A percentile compares a stretch with the other conserved stretches of the same genome.
phyloP scores from a whole-genome alignment of 1,140 invertebrate genomes.

The Cheumatopsyche charites region DNA sequence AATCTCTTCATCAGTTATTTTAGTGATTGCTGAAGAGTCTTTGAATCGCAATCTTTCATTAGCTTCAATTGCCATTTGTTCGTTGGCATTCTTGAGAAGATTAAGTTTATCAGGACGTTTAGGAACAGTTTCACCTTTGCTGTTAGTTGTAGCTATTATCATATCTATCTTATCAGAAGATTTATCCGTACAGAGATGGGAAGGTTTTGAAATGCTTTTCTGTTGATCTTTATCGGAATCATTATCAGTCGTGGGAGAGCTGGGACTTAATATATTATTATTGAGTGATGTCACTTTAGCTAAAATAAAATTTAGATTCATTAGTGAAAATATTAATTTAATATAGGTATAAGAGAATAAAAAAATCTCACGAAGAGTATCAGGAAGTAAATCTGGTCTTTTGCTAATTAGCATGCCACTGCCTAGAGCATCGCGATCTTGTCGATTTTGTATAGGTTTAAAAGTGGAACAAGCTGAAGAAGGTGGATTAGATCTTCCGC shows the following conservation, averaged over 20 bases:
- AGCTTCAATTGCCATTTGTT: conserved; percentile 41
- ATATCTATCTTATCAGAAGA: conserved; percentile 46
- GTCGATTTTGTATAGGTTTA: conserved; percentile 55
- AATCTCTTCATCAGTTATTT: conserved; percentile 42
- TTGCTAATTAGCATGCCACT: conserved; percentile 63
- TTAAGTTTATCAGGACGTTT: conserved; percentile 61
- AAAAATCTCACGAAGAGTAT: conserved; percentile 66
- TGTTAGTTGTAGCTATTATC: conserved; percentile 61
- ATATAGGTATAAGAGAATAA: not conserved
- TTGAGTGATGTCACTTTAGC: conserved; percentile 60
- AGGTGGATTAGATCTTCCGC: conserved; percentile 51
- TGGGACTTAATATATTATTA: conserved; percentile 61
- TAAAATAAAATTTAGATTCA: conserved; percentile 35
- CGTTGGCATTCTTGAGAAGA: conserved; percentile 58
- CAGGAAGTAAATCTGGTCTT: conserved; percentile 69
- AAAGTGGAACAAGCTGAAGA: conserved; percentile 63
- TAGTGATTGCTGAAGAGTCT: conserved; percentile 25
- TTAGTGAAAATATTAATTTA: not conserved
- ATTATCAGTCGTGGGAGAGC: conserved; percentile 46
- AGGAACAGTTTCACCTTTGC: conserved; percentile 58
- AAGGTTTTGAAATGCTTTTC: conserved; percentile 11
- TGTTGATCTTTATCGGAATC: conserved; percentile 46
- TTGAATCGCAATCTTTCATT: conserved; percentile 44
- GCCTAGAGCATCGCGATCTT: conserved; percentile 55
- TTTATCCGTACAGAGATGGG: conserved; percentile 47